Evolutionary conservation across 2,888 invertebrate genomes (phyloP).

Genomic region (Athetis lepigone): DNA sequence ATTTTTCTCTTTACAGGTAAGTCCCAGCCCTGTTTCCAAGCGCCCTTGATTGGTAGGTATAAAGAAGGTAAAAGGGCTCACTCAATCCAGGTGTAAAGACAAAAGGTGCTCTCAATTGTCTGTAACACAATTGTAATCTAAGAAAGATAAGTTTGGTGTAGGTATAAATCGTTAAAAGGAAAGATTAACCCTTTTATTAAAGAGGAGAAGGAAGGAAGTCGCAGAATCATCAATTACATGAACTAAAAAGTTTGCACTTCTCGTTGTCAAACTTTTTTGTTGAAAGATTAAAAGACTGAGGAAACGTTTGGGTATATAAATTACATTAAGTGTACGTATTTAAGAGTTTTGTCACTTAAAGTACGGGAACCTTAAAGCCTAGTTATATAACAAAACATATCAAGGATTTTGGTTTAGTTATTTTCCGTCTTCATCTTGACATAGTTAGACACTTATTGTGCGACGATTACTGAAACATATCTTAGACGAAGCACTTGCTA

Average conservation of each 20-base stretch:
- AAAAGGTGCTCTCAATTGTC: conserved; percentile 60
- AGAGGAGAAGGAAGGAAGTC: conserved; percentile 46
- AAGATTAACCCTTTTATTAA: conserved; percentile 53
- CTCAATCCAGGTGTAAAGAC: conserved; percentile 55
- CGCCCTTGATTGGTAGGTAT: conserved; percentile 36
- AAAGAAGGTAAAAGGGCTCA: conserved; percentile 41
- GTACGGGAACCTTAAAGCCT: neutral
- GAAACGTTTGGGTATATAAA: neutral
- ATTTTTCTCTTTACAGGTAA: conserved; percentile 64
- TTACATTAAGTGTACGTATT: neutral
- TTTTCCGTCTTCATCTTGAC: no score
- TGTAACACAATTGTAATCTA: conserved; percentile 53
- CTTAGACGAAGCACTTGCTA: no score
- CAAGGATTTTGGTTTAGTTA: no score
- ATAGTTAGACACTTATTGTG: no score
- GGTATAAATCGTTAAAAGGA: conserved; percentile 46
- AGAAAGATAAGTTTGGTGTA: conserved; percentile 57
- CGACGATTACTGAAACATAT: no score
- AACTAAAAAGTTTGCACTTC: conserved; percentile 39
- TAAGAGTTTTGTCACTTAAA: neutral
- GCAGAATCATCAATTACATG: conserved; percentile 42
- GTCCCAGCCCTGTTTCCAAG: conserved; percentile 28
- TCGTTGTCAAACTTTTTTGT: neutral
- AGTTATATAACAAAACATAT: no score
- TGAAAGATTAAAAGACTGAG: neutral